Evolutionary conservation across 37 sponge, comb jelly and placozoan species (phyloP), one percentile per base, ranked within the genome.

Genomic region (Beroe forskalii): DNA sequence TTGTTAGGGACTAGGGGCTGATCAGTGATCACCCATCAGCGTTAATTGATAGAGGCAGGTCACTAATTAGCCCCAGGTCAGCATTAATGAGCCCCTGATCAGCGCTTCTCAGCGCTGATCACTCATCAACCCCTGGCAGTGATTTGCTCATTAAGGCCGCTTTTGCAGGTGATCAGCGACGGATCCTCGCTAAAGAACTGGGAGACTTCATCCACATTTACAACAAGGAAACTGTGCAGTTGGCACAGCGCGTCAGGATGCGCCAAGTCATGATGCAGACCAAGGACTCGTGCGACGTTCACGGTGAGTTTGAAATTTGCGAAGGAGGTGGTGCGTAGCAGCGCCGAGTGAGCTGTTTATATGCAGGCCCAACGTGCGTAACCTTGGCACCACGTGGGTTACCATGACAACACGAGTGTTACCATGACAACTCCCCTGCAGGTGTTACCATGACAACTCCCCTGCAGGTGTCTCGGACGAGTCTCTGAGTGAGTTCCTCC

Each of bases 141-240:
- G 9, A 55, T 55, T 55, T 17, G 60, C 17, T 55, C 60, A 55
- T 55, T 17, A 55, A 55, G 60, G 9, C 14, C 60, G 9, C 9
- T 55, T 55, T 55, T 17, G 17, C 17, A 55, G 14, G 3, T 23
- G 24, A 63, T 63, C 66, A 69, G 72, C 27, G 72, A 36, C 35
- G 72, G 17, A 69, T 69, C 38, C 38, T 69, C 6, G 72, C 72
- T 2, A 69, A 69, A 33, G 72, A 69, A 32, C 32, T 69, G 8
- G 72, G 72, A 32, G 72, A 69, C 39, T 69, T 69, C 38, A 69
- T 69, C 72, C 72, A 69, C 39, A 69, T 69, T 14, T 69, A 69
- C 72, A 32, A 32, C 38, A 69, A 69, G 72, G 72, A 69, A 69
- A 69, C 72, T 14, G 33, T 32, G 38, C 72, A 69, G 38, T 3